A percentile compares a stretch with the other conserved stretches of the same genome.
These are phyloP conservation scores for Sebastes steindachneri DNA, from an alignment of 2,797 vertebrate genomes.

Conservation along the genomic window DNA sequence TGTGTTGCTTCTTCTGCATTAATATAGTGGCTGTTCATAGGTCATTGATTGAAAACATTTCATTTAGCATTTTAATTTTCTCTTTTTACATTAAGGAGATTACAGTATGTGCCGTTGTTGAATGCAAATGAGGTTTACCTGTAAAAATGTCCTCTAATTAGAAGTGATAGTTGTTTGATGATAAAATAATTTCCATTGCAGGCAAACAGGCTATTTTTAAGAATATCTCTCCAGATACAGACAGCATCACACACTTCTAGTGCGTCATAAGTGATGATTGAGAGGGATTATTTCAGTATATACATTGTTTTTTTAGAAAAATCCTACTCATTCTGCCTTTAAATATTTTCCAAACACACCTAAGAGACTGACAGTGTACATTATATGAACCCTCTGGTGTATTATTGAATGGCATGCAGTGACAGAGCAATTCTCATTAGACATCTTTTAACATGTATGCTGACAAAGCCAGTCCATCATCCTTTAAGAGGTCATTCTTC, in stretches of 20 bases:
- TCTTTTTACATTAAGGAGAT: neutral
- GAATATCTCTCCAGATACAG: neutral
- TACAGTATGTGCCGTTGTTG: neutral
- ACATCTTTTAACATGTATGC: neutral
- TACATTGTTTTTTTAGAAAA: no score
- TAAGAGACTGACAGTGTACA: neutral
- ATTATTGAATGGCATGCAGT: neutral
- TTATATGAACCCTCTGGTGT: neutral
- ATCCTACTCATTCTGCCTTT: neutral
- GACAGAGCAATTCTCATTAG: neutral
- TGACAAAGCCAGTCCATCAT: neutral
- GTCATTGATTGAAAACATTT: neutral
- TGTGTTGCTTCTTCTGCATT: neutral
- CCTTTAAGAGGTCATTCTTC: neutral
- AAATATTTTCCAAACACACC: neutral
- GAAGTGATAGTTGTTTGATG: neutral
- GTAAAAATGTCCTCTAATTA: neutral
- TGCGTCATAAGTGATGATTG: neutral
- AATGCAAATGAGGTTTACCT: neutral
- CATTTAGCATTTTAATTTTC: neutral
- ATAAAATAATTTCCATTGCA: neutral
- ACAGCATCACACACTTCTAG: neutral
- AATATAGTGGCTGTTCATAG: neutral
- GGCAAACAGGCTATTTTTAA: neutral
- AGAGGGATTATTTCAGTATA: neutral